phyloP scores from a whole-genome alignment of 1,140 invertebrate species.

The Drosophila subpulchrella region DNA sequence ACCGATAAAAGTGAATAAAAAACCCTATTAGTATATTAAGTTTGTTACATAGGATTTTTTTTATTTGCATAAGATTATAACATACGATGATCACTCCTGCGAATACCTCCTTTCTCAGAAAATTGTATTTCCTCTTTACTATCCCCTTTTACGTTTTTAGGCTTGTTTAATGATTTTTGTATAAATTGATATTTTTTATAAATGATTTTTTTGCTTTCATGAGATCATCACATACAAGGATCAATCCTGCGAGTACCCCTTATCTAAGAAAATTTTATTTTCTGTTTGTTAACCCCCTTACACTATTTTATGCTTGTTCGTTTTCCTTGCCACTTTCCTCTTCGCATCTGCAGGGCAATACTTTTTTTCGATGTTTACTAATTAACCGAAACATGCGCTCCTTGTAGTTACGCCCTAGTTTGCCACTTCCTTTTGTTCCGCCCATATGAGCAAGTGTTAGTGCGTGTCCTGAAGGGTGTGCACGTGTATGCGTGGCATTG shows the following conservation, averaged over 20 bases:
- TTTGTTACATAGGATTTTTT: too few relatives aligned
- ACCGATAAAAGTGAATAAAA: too few relatives aligned
- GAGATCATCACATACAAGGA: not conserved
- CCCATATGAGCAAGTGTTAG: constrained; percentile 22
- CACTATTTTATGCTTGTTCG: constrained; percentile 54
- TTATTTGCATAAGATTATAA: too few relatives aligned
- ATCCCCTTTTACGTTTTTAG: not conserved
- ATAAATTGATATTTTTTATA: too few relatives aligned
- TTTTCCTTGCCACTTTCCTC: constrained; percentile 20
- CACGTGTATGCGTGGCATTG: constrained; percentile 61
- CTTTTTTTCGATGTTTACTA: constrained; percentile 63
- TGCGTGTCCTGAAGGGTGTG: constrained; percentile 14
- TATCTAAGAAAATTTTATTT: not conserved
- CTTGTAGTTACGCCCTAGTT: constrained; percentile 72
- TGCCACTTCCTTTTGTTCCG: constrained; percentile 58
- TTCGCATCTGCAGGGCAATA: constrained; percentile 26
- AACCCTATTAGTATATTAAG: too few relatives aligned
- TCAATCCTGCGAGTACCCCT: not conserved
- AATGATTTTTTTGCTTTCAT: too few relatives aligned
- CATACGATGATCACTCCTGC: too few relatives aligned
- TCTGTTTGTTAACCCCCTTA: constrained; percentile 33
- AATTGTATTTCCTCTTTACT: constrained; percentile 19
- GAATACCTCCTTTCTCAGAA: not conserved
- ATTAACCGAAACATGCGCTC: constrained; percentile 80
- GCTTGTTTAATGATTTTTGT: not conserved